Evolutionary conservation across 2,797 vertebrate genomes (phyloP), one percentile per base, ranked within the genome.

Genomic region (Sitta carolinensis): DNA sequence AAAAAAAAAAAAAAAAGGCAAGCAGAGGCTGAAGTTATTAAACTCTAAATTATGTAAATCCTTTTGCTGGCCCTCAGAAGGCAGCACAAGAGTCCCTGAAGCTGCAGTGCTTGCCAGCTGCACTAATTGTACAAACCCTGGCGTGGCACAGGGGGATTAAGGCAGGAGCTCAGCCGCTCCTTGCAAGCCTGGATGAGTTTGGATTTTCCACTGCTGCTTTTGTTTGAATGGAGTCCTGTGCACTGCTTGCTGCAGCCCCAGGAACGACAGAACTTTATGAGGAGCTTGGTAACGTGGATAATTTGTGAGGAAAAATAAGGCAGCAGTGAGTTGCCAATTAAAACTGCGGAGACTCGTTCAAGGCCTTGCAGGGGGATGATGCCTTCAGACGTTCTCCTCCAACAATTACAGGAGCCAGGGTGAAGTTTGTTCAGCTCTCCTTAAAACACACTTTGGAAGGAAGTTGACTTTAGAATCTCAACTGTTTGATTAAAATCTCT

Each of bases 111-210:
- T 63, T 61, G 38, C 61, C 63, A 54, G 58, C 63, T 52, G 76
- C 29, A 11, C 54, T 72, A 36, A 50, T 43, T 68, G 58, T 62
- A 52, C 48, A 43, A 42, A 90, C 45, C 67, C 68, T 40, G 0
- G 45, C 5, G 8, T 9, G 1, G 1, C 2, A 0, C 48, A 3
- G 50, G 0, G 1, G 61, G 62, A 69, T 73, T 62, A 51, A 50
- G 43, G 70, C 34, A 10, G 20, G 29, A 67, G 22, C 69, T 69
- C 19, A 18, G 72, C 27, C 32, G 2, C 34, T 58, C 79, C 38
- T 54, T 59, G 77, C 74, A 83, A 50, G 54, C 77, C 43, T 64
- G 62, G 30, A 48, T 77, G 69, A 62, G 40, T 67, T 55, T 38
- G 80, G 43, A 8, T 75, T 88, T 90, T 78, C 27, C 22, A 7